Evolutionary conservation across 2,888 invertebrate genomes (phyloP).

Genomic region (Callinectes sapidus): DNA sequence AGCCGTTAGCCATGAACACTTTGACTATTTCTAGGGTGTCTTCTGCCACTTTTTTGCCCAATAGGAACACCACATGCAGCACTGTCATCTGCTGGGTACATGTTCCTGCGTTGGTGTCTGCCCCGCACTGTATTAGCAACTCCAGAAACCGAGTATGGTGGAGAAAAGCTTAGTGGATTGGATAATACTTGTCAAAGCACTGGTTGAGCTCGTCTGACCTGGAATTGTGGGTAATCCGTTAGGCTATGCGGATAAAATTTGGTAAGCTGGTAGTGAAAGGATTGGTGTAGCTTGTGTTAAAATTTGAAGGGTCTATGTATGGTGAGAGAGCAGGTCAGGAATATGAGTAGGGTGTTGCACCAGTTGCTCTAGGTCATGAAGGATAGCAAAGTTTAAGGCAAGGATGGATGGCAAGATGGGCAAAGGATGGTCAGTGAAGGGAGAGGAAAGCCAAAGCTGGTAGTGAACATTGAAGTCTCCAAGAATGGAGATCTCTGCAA

Average conservation of each 20-base stretch:
- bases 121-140: constrained; percentile 80
- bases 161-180: constrained; percentile 84
- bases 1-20: constrained; percentile 84
- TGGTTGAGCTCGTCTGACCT: constrained; percentile 83
- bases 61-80: too few relatives aligned
- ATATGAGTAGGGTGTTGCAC: too few relatives aligned
- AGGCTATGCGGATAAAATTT: background rate
- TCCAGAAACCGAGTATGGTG: constrained; percentile 83
- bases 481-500: too few relatives aligned
- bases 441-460: too few relatives aligned
- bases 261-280: background rate
- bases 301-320: too few relatives aligned
- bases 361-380: too few relatives aligned
- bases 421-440: too few relatives aligned
- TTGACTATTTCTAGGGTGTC: constrained; percentile 84
- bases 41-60: constrained; percentile 83
- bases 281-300: background rate
- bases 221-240: background rate
- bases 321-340: too few relatives aligned
- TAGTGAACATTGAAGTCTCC: too few relatives aligned
- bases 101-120: constrained; percentile 83
- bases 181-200: constrained; percentile 85
- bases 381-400: too few relatives aligned
- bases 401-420: too few relatives aligned
- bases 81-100: constrained; percentile 83